Evolutionary conservation across 2,797 vertebrate genomes (phyloP).

Genomic region (Falco naumanni): DNA sequence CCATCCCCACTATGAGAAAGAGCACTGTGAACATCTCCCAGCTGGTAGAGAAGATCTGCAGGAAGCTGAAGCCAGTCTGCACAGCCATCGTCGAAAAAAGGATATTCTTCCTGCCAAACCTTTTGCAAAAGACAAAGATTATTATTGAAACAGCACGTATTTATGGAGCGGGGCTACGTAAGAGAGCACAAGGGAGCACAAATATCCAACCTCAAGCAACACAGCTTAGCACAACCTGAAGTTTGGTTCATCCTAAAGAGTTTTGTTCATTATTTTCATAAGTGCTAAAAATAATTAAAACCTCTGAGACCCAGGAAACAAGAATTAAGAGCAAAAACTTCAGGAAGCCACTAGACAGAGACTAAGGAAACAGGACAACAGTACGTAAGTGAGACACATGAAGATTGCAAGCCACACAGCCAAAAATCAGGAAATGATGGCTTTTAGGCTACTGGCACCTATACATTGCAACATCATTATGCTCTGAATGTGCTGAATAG

Average conservation of each 20-base stretch:
- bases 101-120: conserved; percentile 83
- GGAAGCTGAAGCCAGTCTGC: conserved; percentile 84
- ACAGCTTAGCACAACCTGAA: background rate
- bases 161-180: background rate
- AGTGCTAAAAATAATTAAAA: background rate
- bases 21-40: conserved; percentile 85
- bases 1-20: conserved; percentile 83
- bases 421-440: background rate
- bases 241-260: background rate
- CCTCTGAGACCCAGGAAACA: background rate
- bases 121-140: conserved; percentile 42
- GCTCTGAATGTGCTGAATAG: background rate
- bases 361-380: background rate
- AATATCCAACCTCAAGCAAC: background rate
- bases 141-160: background rate
- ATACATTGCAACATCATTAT: background rate
- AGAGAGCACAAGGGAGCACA: background rate
- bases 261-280: background rate
- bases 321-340: background rate
- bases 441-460: background rate
- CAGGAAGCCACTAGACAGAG: background rate
- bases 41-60: conserved; percentile 82
- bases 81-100: conserved; percentile 83
- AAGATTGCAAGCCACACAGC: background rate
- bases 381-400: background rate